Conservation (phyloP, 2,888 invertebrate species). For the Mythimna pallens region DNA sequence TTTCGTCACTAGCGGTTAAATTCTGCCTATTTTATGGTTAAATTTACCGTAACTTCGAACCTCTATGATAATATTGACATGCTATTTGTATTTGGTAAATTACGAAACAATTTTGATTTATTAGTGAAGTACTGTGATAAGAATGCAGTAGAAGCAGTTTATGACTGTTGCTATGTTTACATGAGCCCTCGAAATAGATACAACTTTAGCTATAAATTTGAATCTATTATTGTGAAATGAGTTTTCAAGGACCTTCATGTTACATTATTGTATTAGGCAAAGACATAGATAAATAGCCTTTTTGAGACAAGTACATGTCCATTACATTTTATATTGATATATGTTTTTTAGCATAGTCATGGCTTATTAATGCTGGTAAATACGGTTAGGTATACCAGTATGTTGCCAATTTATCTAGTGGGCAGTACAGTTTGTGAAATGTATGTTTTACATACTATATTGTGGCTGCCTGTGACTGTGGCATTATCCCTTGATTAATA, state of each 20-base stretch:
- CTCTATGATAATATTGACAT: conserved; percentile 4
- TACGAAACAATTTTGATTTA: conserved; percentile 51
- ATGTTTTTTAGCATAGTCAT: neutral
- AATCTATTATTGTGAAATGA: conserved; percentile 37
- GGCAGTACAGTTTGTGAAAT: neutral
- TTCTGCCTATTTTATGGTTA: neutral
- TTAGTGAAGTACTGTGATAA: conserved; percentile 33
- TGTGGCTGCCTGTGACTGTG: too few species aligned
- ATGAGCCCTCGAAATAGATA: neutral
- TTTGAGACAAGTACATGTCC: neutral
- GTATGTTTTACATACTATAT: too few species aligned
- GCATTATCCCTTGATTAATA: too few species aligned
- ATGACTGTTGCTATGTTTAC: conserved; percentile 13
- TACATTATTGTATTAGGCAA: conserved; percentile 13
- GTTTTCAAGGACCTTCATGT: conserved; percentile 52
- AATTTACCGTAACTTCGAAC: conserved; percentile 1
- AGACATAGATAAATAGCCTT: conserved; percentile 4
- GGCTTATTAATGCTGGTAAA: neutral
- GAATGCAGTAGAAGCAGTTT: conserved; percentile 11
- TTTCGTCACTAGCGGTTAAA: neutral
- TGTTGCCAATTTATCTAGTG: neutral
- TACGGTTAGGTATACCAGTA: neutral
- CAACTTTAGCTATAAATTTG: conserved; percentile 26
- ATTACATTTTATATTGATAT: neutral
- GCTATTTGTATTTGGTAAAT: conserved; percentile 51